Base-by-base conservation (phyloP, 2,888 invertebrate genomes). In the Dyspetes luteomarginatus region DNA sequence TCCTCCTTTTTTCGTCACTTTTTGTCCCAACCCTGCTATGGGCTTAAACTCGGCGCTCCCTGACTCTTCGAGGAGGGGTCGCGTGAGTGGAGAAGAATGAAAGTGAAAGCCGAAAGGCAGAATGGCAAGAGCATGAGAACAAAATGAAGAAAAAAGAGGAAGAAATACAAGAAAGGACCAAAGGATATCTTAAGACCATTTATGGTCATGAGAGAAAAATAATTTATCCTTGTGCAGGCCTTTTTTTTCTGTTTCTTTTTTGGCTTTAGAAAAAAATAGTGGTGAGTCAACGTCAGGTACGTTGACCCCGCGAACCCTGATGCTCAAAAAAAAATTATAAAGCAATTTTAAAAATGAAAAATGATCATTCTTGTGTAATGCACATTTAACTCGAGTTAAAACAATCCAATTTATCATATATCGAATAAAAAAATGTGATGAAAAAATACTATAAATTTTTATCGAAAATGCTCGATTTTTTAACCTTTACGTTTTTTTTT, bases 1-100 rank as follows among this genome's bases (percentile, higher is more conserved):
- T 30, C 26, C 15, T 56, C 56, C 76, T 82, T 76, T 82, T 80
- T 82, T 82, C 68, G 56, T 41, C 19, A 22, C 45, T 50, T 65
- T 65, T 48, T 68, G 52, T 55, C 68, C 28, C 19, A 17, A 48
- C 9, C 36, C 9, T 36, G 36, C 36, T 36, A 12, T 65, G 36
- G 19, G 26, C 48, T 69, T 58, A 62, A 55, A 67, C 50, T 72
- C 67, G 36, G 56, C 64, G 28, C 52, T 65, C 45, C 41, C 62
- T 36, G 65, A 55, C 30, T 43, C 72, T 36, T 17, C 24, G 19
- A 22, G 22, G 65, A 56, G 52, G 56, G 43, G 19, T 74, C 43
- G 19, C 60, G 72, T 41, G 60, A 65, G 41, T 71, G 17, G 58
- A 60, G 26, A 60, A 65, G 56, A 58, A 55, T 19, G 55, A 65